These are phyloP conservation scores for Picus viridis DNA, from an alignment of 2,797 vertebrate genomes.

Conservation along the genomic window DNA sequence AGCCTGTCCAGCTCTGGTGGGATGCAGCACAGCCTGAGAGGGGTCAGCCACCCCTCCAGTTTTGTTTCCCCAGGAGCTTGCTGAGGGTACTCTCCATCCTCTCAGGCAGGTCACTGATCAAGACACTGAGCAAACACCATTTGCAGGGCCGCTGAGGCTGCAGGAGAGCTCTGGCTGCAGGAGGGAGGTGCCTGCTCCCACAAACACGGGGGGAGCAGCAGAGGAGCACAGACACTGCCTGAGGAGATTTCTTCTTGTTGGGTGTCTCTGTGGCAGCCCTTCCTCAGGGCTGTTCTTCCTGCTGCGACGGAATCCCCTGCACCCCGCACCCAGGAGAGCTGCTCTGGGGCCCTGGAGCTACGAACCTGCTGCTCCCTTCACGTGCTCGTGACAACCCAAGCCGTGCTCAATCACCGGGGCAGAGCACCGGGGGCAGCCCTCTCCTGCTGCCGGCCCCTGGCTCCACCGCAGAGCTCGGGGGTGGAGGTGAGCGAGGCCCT, in stretches of 20 bases:
- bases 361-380: constrained; percentile 40
- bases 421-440: constrained; percentile 26
- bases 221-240: not conserved
- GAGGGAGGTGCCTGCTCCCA: not conserved
- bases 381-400: constrained; percentile 45
- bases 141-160: too few relatives aligned
- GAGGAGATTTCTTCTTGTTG: not conserved
- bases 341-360: not conserved
- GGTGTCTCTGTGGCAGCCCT: not conserved
- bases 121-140: too few relatives aligned
- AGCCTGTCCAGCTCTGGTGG: too few relatives aligned
- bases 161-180: not conserved
- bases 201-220: not conserved
- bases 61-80: too few relatives aligned
- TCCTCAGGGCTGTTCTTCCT: not conserved
- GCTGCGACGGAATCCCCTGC: not conserved
- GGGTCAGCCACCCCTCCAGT: too few relatives aligned
- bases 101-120: not conserved
- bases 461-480: not conserved
- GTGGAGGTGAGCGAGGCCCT: constrained; percentile 50
- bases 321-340: too few relatives aligned
- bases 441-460: constrained; percentile 59
- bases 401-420: constrained; percentile 61
- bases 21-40: too few relatives aligned
- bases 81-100: too few relatives aligned